These are phyloP conservation scores for Prolemur simus DNA, from an alignment of 2,113 vertebrate species.

Conservation along the genomic window DNA sequence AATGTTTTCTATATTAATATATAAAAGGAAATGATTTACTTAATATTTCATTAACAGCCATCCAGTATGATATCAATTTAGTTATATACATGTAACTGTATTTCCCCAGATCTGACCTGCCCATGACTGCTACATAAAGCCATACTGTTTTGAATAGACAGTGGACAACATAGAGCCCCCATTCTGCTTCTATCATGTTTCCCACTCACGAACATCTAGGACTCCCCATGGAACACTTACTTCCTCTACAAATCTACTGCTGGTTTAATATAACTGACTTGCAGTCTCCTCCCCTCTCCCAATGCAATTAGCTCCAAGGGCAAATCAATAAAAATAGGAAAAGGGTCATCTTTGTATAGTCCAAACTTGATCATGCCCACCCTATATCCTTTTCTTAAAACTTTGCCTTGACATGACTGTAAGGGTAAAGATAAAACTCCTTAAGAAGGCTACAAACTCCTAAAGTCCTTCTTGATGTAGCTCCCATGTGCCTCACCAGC, in stretches of 20 bases:
- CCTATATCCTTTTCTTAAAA: background rate
- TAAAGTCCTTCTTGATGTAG: background rate
- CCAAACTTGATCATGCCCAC: background rate
- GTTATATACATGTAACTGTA: background rate
- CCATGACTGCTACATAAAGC: background rate
- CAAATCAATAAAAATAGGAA: background rate
- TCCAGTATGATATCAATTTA: background rate
- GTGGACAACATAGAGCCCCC: background rate
- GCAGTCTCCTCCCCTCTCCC: background rate
- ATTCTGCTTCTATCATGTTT: background rate
- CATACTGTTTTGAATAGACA: background rate
- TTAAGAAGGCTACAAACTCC: background rate
- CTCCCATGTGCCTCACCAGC: background rate
- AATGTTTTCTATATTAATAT: constrained; percentile 22
- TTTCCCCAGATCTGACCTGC: background rate
- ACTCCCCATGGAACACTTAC: background rate
- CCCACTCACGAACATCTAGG: background rate
- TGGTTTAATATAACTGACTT: background rate
- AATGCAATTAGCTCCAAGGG: background rate
- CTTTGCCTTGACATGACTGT: background rate
- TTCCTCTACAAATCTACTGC: background rate
- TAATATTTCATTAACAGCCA: background rate
- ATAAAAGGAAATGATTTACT: background rate
- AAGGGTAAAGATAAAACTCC: background rate
- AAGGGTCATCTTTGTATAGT: background rate